Evolutionary conservation across 2,888 invertebrate genomes (phyloP).

Genomic region (Drosophila tripunctata): DNA sequence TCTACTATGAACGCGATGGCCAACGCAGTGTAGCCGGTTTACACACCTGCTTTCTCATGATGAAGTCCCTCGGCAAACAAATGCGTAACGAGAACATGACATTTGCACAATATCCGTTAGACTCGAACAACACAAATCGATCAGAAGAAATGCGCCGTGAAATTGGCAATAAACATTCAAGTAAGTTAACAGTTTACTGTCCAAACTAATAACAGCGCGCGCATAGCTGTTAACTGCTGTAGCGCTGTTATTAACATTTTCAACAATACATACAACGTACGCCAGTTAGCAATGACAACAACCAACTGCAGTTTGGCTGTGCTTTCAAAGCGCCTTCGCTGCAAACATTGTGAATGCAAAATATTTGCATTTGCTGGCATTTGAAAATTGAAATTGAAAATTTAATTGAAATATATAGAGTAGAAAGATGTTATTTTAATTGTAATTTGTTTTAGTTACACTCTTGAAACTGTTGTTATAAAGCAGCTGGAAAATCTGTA

Average conservation of each 20-base stretch:
- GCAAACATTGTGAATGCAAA: not conserved
- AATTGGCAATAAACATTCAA: conserved; percentile 89
- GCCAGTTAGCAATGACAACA: conserved; percentile 44
- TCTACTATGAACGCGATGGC: conserved; percentile 91
- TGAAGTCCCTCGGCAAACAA: conserved; percentile 89
- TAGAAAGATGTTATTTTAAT: no score
- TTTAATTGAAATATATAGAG: no score
- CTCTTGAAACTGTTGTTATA: no score
- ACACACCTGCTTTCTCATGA: conserved; percentile 91
- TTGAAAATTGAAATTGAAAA: no score
- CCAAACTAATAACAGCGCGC: not conserved
- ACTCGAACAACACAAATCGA: conserved; percentile 85
- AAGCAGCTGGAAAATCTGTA: no score
- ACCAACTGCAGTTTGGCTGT: conserved; percentile 25
- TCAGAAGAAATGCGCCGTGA: conserved; percentile 87
- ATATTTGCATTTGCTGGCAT: not conserved
- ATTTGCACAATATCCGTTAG: conserved; percentile 82
- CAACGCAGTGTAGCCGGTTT: conserved; percentile 88
- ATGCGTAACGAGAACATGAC: conserved; percentile 84
- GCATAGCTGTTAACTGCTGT: not conserved
- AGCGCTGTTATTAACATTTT: conserved; percentile 25
- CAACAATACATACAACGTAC: conserved; percentile 34
- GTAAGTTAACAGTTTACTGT: conserved; percentile 86
- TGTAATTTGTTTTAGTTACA: no score
- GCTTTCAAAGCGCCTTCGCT: conserved; percentile 23